Evolutionary conservation across 2,113 vertebrate genomes (phyloP).

Genomic region (Leucoraja erinaceus): DNA sequence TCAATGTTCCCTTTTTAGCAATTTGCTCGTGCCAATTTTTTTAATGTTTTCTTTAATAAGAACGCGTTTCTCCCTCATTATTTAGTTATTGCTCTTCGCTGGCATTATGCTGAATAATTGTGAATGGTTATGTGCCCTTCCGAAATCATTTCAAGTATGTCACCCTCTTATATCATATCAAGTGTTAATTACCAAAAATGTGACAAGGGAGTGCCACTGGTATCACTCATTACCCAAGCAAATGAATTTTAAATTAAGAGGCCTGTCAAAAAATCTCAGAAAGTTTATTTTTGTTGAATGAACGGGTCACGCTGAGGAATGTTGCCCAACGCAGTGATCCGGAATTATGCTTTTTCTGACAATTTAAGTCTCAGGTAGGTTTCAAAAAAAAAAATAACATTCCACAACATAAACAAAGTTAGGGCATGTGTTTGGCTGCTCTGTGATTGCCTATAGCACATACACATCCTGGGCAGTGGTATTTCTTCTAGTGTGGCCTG

Average conservation of each 20-base stretch:
- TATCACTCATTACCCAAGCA: not conserved
- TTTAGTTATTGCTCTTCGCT: not conserved
- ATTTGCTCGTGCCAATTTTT: not conserved
- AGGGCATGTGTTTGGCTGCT: no score
- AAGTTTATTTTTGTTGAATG: not conserved
- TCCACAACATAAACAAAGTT: not conserved
- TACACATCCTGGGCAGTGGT: no score
- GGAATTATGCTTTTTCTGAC: not conserved
- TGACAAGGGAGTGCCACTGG: not conserved
- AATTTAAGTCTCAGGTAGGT: not conserved
- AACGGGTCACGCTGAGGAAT: not conserved
- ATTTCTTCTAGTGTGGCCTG: no score
- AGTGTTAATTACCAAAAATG: not conserved
- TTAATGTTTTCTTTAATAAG: not conserved
- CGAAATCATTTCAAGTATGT: not conserved
- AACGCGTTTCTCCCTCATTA: not conserved
- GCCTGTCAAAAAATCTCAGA: not conserved
- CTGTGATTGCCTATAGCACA: no score
- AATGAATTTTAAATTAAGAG: not conserved
- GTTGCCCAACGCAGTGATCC: no score
- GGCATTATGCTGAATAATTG: not conserved
- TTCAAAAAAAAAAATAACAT: not conserved
- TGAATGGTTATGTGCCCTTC: not conserved
- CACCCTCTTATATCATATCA: not conserved
- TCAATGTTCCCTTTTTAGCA: not conserved